Evolutionary conservation across 2,797 vertebrate genomes (phyloP), one percentile per base, ranked within the genome.

Genomic region (Dipus sagitta): DNA sequence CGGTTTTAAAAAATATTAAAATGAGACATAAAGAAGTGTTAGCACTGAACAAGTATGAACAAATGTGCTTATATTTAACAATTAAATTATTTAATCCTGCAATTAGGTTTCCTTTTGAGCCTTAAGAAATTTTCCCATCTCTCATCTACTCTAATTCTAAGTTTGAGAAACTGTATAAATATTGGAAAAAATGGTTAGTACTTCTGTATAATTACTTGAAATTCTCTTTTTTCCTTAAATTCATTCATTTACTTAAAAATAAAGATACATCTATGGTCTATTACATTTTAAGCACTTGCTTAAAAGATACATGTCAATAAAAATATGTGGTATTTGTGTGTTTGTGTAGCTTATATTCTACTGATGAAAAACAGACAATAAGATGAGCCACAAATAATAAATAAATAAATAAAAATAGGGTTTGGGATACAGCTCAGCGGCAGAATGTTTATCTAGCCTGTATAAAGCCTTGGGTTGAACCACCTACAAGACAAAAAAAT

Each of bases 171-270:
- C n/a, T 87, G n/a, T 54, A 65, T 77, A 67, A 86, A 12, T 70
- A 54, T 5, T 82, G 54, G 77, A 91, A 90, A 64, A 74, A 62
- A 11, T 47, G 30, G 3, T 65, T 47, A 38, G 34, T 20, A 42
- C 10, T 52, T 86, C 77, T 47, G 23, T 42, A 30, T 75, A 80
- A 93, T 38, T 42, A 52, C 2, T 84, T 62, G 26, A 88, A 88
- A 71, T 71, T n/a, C 62, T 72, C 65, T 71, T 82, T 72, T 9
- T 83, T 7, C 18, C 21, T 28, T 89, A 58, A n/a, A 82, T 83
- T 54, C 11, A 86, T 60, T 93, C 14, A 67, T 42, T 79, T 64
- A 60, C 84, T 88, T n/a, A 64, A 86, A 84, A 65, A 38, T 38
- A 38, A 38, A 92, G 23, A 34, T 28, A 7, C 3, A 52, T 64